These are phyloP conservation scores for Halcyon smyrnensis DNA, from an alignment of 2,797 vertebrate genomes.

Conservation along the genomic window DNA sequence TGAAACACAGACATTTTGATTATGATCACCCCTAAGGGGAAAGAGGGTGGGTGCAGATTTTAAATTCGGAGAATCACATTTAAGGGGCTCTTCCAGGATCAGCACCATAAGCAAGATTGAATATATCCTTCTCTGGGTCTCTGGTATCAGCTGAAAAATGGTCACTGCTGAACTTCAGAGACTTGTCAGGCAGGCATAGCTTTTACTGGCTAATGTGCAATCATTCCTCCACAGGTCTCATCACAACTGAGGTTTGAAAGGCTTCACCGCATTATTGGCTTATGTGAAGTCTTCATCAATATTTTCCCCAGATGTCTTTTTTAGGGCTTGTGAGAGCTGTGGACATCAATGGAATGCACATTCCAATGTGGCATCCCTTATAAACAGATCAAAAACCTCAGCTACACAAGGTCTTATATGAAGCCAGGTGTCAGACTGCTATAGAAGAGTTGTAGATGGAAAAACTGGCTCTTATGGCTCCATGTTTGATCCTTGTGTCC, in stretches of 20 bases:
- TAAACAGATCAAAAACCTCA: too few species aligned
- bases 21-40: background rate
- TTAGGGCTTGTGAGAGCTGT: background rate
- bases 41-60: background rate
- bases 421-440: background rate
- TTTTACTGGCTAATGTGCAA: background rate
- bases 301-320: background rate
- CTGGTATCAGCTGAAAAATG: background rate
- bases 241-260: background rate
- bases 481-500: background rate
- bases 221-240: background rate
- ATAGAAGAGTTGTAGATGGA: background rate
- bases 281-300: background rate
- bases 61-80: background rate
- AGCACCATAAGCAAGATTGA: background rate
- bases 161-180: background rate
- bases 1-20: background rate
- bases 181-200: background rate
- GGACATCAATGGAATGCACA: background rate
- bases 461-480: rapidly evolving
- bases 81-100: background rate
- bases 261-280: background rate
- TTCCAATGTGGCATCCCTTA: background rate
- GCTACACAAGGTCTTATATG: background rate
- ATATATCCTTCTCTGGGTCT: background rate